Percentiles rank a stretch among this genome's conserved stretches.
These are phyloP conservation scores for Macaria liturata DNA, from an alignment of 2,888 invertebrate genomes.

Conservation along the genomic window DNA sequence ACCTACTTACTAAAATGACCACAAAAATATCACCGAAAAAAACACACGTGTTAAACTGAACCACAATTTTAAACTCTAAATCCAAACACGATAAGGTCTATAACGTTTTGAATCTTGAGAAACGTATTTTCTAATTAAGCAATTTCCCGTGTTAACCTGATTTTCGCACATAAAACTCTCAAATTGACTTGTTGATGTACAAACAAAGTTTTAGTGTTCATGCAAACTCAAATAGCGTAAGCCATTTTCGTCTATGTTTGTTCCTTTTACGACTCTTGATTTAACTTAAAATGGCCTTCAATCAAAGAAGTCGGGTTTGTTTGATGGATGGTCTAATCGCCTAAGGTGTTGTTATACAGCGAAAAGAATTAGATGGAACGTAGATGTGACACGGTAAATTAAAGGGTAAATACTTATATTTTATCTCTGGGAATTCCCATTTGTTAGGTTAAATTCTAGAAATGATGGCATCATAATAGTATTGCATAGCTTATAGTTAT, in stretches of 20 bases:
- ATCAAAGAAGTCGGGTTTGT: constrained; percentile 17
- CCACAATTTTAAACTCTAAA: neutral
- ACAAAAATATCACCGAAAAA: too few relatives aligned
- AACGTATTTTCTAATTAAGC: constrained; percentile 14
- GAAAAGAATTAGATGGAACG: too few relatives aligned
- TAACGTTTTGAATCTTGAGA: neutral
- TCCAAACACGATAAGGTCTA: neutral
- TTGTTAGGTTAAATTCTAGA: too few relatives aligned
- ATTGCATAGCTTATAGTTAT: too few relatives aligned
- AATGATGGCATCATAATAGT: too few relatives aligned
- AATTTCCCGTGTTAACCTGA: constrained; percentile 14
- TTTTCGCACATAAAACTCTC: constrained; percentile 27
- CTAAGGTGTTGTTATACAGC: neutral
- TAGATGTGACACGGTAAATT: too few relatives aligned
- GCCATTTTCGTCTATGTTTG: constrained; percentile 40
- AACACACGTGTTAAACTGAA: too few relatives aligned
- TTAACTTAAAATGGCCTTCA: constrained; percentile 31
- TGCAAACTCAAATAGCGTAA: constrained; percentile 31
- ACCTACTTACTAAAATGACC: constrained; percentile 2
- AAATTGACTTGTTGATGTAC: constrained; percentile 20
- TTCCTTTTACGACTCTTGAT: constrained; percentile 42
- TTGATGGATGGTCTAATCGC: constrained; percentile 10
- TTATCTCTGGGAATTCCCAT: too few relatives aligned
- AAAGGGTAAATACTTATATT: too few relatives aligned
- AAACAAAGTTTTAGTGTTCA: constrained; percentile 31